Evolutionary conservation across 2,888 invertebrate species (phyloP).

Genomic region (Itoplectis maculator): DNA sequence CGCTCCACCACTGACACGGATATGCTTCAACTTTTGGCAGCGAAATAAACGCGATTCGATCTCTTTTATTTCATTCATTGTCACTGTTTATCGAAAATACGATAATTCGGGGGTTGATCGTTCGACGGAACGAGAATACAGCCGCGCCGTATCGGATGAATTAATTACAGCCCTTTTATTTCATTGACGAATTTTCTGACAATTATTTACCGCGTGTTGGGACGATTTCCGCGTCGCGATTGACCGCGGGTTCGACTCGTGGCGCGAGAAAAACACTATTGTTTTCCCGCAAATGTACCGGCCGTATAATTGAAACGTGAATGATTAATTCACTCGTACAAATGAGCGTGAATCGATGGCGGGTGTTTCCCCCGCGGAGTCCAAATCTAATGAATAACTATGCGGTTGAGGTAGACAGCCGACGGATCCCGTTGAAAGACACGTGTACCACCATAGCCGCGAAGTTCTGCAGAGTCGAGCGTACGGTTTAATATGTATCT

Average conservation of each 20-base stretch:
- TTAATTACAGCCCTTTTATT: neutral
- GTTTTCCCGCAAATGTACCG: too few species aligned
- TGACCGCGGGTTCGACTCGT: too few species aligned
- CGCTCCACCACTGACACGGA: slow-evolving; percentile 4
- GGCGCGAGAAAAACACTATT: too few species aligned
- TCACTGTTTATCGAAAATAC: slow-evolving; percentile 25
- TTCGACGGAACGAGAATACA: neutral
- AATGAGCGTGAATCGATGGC: slow-evolving; percentile 26
- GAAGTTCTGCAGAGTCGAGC: slow-evolving; percentile 25
- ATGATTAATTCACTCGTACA: slow-evolving; percentile 10
- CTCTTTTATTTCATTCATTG: slow-evolving; percentile 46
- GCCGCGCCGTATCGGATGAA: neutral
- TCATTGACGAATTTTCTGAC: neutral
- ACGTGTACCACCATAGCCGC: neutral
- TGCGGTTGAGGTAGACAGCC: slow-evolving; percentile 18
- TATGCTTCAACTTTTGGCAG: slow-evolving; percentile 47
- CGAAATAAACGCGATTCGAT: slow-evolving; percentile 40
- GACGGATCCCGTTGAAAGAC: slow-evolving; percentile 30
- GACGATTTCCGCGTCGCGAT: neutral
- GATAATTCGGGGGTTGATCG: neutral
- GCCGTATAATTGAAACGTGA: too few species aligned
- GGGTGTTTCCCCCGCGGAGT: neutral
- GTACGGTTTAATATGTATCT: slow-evolving; percentile 32
- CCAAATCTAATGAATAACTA: slow-evolving; percentile 43
- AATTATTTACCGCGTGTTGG: neutral